phyloP scores from a whole-genome alignment of 2,888 invertebrate genomes.

The Ferdinandea cuprea region DNA sequence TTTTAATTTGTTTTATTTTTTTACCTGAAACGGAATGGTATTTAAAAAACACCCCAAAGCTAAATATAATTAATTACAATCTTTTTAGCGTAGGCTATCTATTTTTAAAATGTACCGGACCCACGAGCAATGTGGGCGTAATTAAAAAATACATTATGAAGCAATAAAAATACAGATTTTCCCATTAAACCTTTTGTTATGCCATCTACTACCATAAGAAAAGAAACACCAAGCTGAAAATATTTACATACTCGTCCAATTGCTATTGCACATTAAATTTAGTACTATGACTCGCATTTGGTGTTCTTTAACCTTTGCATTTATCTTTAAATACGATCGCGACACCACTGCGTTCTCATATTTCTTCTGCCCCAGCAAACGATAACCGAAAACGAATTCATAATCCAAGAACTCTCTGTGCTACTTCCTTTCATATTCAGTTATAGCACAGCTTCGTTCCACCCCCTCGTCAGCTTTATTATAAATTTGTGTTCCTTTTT shows the following conservation, averaged over 20 bases:
- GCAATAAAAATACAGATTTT: not conserved
- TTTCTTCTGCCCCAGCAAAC: conserved; percentile 36
- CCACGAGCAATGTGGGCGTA: no score
- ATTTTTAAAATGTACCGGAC: no score
- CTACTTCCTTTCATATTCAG: conserved; percentile 44
- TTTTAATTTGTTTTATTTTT: no score
- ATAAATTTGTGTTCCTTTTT: conserved; percentile 58
- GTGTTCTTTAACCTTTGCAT: conserved; percentile 58
- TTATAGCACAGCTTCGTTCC: conserved; percentile 18
- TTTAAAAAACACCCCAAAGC: no score
- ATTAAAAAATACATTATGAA: no score
- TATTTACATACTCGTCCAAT: conserved; percentile 16
- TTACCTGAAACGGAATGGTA: no score
- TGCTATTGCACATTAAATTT: conserved; percentile 47
- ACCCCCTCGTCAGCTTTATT: conserved; percentile 47
- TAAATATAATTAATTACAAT: no score
- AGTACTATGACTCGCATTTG: conserved; percentile 37
- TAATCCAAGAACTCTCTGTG: conserved; percentile 54
- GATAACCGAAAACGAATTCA: conserved; percentile 49
- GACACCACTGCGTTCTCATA: conserved; percentile 40
- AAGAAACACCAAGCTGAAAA: not conserved
- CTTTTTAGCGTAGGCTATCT: no score
- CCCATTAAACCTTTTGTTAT: not conserved
- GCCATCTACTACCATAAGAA: not conserved
- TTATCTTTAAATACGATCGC: conserved; percentile 49